Conservation (phyloP, 23 tunicate species). For the Styela plicata region DNA sequence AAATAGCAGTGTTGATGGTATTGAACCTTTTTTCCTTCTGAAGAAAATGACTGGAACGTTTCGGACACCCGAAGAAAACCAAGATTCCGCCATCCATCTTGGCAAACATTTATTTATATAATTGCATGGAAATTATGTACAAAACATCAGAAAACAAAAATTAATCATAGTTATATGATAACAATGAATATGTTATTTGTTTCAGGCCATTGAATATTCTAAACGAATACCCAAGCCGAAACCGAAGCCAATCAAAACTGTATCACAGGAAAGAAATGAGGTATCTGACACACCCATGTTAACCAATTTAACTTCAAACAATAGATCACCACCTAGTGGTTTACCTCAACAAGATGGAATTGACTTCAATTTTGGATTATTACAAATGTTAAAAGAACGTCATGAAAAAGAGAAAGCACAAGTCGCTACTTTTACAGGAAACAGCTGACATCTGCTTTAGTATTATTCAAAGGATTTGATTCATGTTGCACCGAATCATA, state of each 20-base stretch:
- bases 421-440: constrained; percentile 57
- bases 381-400: constrained; percentile 57
- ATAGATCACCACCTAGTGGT: background rate
- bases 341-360: background rate
- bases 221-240: constrained; percentile 69
- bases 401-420: constrained; percentile 81
- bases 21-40: too few species aligned
- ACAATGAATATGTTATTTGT: too few species aligned
- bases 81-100: too few species aligned
- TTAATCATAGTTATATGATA: too few species aligned
- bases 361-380: constrained; percentile 46
- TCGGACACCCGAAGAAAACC: too few species aligned
- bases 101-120: too few species aligned
- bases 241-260: background rate
- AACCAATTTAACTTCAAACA: background rate
- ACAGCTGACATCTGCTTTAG: constrained; percentile 21
- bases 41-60: too few species aligned
- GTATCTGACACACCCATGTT: background rate
- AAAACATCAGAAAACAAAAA: too few species aligned
- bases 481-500: too few species aligned
- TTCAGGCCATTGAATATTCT: constrained; percentile 77
- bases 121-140: too few species aligned
- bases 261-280: background rate
- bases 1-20: too few species aligned
- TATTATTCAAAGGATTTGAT: too few species aligned